Evolutionary conservation across 2,797 vertebrate genomes (phyloP), one percentile per base, ranked within the genome.

Genomic region (Poeciliopsis turneri): DNA sequence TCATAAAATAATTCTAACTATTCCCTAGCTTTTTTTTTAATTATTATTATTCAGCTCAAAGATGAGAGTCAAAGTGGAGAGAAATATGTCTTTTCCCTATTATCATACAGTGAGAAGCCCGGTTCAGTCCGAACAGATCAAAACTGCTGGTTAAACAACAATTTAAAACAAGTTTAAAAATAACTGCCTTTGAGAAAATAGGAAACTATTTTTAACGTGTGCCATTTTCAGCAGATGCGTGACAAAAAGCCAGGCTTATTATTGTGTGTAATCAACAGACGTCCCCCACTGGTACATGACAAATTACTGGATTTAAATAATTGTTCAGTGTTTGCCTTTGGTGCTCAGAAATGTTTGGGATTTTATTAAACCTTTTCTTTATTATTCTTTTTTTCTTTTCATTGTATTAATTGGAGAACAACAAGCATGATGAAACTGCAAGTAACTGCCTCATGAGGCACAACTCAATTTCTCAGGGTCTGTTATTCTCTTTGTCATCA

Each of bases 391-490:
- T 61, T 51, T 46, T 43, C 80, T 57, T 75, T 45, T 69, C 77
- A 79, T 82, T 82, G 73, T 73, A 75, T 46, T 89, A 82, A 88
- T 85, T 85, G 78, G 75, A 71, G 5, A 16, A 76, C 47, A 79
- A 41, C 9, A 66, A 80, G 72, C 20, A 85, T 93, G 90, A 92
- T 90, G 91, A 90, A 90, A 93, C 47, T 80, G 51, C 46, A 20
- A 57, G 90, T 80, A 93, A 92, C 23, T 78, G 57, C 18, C 75
- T 87, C 82, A 55, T 41, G 79, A 80, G 80, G 43, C 18, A 5
- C 0, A 71, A 39, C 33, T 82, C 15, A 8, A 20, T 70, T 55
- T 51, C 45, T 28, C 61, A 57, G 69, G 69, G 28, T 72, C 81
- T 59, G 23, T 45, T 41, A 68, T 64, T 74, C 16, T 82, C 83